Evolutionary conservation across 1,140 invertebrate species (phyloP).

Genomic region (Orius laevigatus): DNA sequence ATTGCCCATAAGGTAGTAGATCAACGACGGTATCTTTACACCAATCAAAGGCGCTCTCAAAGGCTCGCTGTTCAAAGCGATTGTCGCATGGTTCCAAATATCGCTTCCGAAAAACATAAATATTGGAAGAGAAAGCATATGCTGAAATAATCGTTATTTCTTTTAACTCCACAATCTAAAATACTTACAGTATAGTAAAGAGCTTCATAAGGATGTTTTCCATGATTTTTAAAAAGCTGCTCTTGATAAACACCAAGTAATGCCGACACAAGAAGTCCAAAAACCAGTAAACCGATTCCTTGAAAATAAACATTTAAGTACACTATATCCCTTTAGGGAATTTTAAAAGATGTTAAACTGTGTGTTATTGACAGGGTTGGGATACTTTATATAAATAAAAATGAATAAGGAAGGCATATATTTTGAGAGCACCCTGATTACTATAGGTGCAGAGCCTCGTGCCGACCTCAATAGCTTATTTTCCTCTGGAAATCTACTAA

Average conservation of each 20-base stretch:
- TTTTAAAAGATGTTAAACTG: too few species aligned
- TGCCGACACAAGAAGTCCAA: conserved; percentile 84
- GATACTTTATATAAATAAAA: too few species aligned
- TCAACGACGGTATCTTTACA: conserved; percentile 48
- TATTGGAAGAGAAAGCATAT: conserved; percentile 71
- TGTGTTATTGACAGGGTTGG: too few species aligned
- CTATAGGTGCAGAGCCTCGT: too few species aligned
- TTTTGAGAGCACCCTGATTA: too few species aligned
- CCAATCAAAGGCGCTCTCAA: conserved; percentile 29
- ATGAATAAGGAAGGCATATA: too few species aligned
- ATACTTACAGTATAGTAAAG: conserved; percentile 69
- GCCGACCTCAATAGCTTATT: too few species aligned
- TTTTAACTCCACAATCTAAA: background rate
- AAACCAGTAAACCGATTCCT: conserved; percentile 66
- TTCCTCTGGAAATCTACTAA: too few species aligned
- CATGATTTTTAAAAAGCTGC: conserved; percentile 64
- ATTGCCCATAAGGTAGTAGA: conserved; percentile 70
- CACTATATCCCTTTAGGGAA: background rate
- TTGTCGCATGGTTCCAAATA: conserved; percentile 50
- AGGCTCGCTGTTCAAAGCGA: conserved; percentile 40
- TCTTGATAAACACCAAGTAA: conserved; percentile 96
- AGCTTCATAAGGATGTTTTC: conserved; percentile 89
- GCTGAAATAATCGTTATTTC: conserved; percentile 34
- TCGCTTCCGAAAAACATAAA: conserved; percentile 61
- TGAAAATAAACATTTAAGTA: conserved; percentile 5